Percentiles rank a stretch among this genome's conserved stretches.
These are phyloP conservation scores for Dynastes tityus DNA, from an alignment of 2,888 invertebrate species.

Conservation along the genomic window DNA sequence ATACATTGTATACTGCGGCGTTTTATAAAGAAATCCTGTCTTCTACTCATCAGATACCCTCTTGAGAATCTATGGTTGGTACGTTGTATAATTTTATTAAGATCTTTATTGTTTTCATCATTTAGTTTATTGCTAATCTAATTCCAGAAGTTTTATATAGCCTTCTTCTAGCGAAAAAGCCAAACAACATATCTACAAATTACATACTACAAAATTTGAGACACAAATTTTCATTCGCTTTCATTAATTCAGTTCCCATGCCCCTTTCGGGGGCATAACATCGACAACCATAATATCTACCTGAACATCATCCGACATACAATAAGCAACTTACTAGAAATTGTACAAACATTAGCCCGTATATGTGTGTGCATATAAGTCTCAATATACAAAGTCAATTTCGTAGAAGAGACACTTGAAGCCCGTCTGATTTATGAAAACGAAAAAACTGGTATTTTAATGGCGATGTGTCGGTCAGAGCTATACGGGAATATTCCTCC, in stretches of 20 bases:
- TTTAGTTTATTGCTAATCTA: too few relatives aligned
- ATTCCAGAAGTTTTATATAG: too few relatives aligned
- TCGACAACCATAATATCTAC: neutral
- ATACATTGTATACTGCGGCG: too few relatives aligned
- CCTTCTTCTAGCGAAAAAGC: too few relatives aligned
- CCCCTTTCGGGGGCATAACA: neutral
- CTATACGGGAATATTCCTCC: neutral
- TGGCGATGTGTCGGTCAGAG: slow-evolving; percentile 17
- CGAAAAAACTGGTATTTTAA: slow-evolving; percentile 26
- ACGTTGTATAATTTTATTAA: too few relatives aligned
- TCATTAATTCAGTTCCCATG: neutral
- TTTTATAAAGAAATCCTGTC: too few relatives aligned
- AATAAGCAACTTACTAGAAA: slow-evolving; percentile 6
- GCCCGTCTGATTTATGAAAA: slow-evolving; percentile 32
- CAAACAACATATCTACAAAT: too few relatives aligned
- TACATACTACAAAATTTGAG: neutral
- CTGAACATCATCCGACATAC: neutral
- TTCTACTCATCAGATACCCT: too few relatives aligned
- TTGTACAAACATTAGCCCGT: neutral
- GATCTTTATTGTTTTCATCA: too few relatives aligned
- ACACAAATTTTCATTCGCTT: neutral
- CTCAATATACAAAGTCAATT: slow-evolving; percentile 19
- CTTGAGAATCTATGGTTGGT: too few relatives aligned
- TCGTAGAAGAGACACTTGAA: slow-evolving; percentile 39
- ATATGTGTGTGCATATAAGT: neutral